Evolutionary conservation across 2,113 vertebrate species (phyloP).

Genomic region (Lampris incognitus): DNA sequence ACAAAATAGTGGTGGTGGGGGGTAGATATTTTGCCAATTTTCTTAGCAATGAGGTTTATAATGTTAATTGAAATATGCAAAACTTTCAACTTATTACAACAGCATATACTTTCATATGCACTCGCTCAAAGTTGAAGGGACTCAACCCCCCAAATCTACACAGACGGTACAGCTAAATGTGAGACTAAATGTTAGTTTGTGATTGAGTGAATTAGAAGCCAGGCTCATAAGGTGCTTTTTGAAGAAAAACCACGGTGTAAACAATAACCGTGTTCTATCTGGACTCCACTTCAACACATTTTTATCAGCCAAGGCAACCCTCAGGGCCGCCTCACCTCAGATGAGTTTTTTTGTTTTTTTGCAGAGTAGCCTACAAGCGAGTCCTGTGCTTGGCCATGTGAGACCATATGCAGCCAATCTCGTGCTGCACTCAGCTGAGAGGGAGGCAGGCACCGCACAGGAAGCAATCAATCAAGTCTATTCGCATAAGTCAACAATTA

Average conservation of each 20-base stretch:
- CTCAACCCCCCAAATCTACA: no score
- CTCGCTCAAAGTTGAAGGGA: no score
- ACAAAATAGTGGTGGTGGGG: no score
- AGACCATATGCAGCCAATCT: constrained; percentile 33
- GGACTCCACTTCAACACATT: not conserved
- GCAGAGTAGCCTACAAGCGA: not conserved
- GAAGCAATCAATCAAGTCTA: constrained; percentile 80
- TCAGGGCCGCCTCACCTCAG: not conserved
- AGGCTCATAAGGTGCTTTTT: no score
- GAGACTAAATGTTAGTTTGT: no score
- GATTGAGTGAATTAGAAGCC: no score
- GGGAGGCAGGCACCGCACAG: constrained; percentile 60
- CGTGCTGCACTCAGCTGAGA: constrained; percentile 54
- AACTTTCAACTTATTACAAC: not conserved
- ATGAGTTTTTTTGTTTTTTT: not conserved
- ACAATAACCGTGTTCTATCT: no score
- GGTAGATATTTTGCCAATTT: no score
- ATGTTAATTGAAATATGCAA: no score
- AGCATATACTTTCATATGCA: not conserved
- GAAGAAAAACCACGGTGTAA: no score
- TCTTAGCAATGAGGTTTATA: no score
- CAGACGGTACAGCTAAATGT: no score
- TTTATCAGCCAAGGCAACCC: not conserved
- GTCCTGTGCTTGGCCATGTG: constrained; percentile 49
- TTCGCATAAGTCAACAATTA: constrained; percentile 80